phyloP scores from a whole-genome alignment of 1,140 invertebrate genomes.

The Drosophila pandora region DNA sequence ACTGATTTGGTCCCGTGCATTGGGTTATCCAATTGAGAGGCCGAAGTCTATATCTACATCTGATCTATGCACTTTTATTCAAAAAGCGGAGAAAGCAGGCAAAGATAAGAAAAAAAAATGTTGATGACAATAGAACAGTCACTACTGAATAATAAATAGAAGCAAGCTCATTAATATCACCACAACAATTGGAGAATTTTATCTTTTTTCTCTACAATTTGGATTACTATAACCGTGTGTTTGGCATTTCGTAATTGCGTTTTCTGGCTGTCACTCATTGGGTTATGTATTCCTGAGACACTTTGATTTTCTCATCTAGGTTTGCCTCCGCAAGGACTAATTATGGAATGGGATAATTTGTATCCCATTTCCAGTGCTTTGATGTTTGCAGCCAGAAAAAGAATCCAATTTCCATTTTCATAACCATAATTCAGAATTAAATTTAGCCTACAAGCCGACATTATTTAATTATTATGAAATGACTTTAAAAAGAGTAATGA shows the following conservation, averaged over 20 bases:
- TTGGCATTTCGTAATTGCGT: slow-evolving; percentile 44
- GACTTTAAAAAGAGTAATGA: neutral
- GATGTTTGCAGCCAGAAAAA: slow-evolving; percentile 17
- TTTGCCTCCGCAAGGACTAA: slow-evolving; percentile 8
- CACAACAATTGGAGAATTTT: too few species aligned
- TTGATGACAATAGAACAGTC: neutral
- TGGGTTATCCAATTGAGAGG: slow-evolving; percentile 96
- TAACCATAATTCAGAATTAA: slow-evolving; percentile 29
- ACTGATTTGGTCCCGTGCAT: slow-evolving; percentile 96
- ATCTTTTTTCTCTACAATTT: neutral
- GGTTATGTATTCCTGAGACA: neutral
- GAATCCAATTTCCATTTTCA: slow-evolving; percentile 18
- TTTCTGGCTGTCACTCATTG: slow-evolving; percentile 17
- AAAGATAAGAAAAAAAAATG: neutral
- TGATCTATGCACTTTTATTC: slow-evolving; percentile 12
- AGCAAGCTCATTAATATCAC: neutral
- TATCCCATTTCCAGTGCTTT: slow-evolving; percentile 31
- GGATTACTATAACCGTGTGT: slow-evolving; percentile 16
- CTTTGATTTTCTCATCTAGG: neutral
- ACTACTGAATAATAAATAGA: neutral
- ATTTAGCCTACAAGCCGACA: slow-evolving; percentile 8
- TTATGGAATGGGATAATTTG: slow-evolving; percentile 15
- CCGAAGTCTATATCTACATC: slow-evolving; percentile 97
- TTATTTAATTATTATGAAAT: slow-evolving; percentile 22
- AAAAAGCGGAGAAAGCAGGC: neutral